Conservation (phyloP, 2,888 invertebrate genomes). For the Dromius quadrimaculatus region DNA sequence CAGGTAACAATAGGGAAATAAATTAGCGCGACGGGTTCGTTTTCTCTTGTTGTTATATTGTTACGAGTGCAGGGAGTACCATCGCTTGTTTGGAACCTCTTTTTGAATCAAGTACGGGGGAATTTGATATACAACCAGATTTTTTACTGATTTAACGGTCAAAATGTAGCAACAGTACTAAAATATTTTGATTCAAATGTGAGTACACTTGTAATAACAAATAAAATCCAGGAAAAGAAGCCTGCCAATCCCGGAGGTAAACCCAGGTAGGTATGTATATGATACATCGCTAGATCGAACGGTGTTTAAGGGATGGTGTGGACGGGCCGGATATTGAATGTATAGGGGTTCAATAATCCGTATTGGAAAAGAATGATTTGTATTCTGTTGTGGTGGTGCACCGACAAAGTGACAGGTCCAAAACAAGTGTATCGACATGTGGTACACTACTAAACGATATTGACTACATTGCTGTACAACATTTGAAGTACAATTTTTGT, state of each 20-base stretch:
- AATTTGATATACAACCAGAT: conserved; percentile 19
- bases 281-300: conserved; percentile 4
- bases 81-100: neutral
- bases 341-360: conserved; percentile 51
- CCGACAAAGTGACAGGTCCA: conserved; percentile 25
- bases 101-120: conserved; percentile 7
- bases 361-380: conserved; percentile 43
- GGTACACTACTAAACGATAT: no score
- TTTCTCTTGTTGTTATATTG: conserved; percentile 32
- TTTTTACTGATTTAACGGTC: conserved; percentile 38
- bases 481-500: no score
- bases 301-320: neutral
- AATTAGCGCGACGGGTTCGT: conserved; percentile 40
- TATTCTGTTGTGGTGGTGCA: conserved; percentile 40
- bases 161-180: no score
- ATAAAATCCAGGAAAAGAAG: no score
- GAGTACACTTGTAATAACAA: no score
- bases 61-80: conserved; percentile 20
- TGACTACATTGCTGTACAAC: no score
- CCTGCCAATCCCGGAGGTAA: neutral
- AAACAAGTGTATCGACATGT: conserved; percentile 17
- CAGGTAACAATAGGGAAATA: conserved; percentile 39
- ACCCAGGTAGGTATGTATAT: conserved; percentile 9
- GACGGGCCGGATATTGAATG: conserved; percentile 47
- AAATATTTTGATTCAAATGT: no score